Evolutionary conservation across 2,113 vertebrate species (phyloP).

Genomic region (Polypterus bichir): DNA sequence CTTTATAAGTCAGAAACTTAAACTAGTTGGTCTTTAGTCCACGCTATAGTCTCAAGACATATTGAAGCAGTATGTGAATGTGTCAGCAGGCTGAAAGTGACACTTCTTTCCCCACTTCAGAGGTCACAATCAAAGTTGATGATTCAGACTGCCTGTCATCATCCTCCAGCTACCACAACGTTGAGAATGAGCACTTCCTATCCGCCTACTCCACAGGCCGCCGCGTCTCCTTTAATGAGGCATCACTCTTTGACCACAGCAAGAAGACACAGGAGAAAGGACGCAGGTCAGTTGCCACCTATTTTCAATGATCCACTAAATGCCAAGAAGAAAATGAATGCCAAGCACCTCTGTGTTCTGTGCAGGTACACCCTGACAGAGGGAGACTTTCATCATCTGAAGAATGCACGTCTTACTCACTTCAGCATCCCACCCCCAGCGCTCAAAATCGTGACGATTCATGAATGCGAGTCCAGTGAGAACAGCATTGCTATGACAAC

Average conservation of each 20-base stretch:
- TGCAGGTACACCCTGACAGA: conserved; percentile 89
- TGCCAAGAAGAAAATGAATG: neutral
- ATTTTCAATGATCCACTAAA: no score
- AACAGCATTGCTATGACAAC: conserved; percentile 65
- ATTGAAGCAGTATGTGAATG: neutral
- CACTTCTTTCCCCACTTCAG: conserved; percentile 32
- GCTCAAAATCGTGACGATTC: conserved; percentile 90
- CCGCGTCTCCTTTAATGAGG: conserved; percentile 93
- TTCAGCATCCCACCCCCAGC: conserved; percentile 67
- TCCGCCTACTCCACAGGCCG: conserved; percentile 70
- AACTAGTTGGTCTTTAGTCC: no score
- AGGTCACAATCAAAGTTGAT: conserved; percentile 75
- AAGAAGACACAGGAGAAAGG: conserved; percentile 86
- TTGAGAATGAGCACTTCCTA: conserved; percentile 80
- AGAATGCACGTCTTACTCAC: conserved; percentile 87
- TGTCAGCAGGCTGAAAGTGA: no score
- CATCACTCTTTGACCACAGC: conserved; percentile 79
- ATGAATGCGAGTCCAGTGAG: conserved; percentile 82
- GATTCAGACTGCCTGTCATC: conserved; percentile 72
- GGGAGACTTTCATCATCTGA: conserved; percentile 92
- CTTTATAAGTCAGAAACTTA: no score
- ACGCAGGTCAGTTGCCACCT: conserved; percentile 55
- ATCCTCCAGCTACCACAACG: conserved; percentile 63
- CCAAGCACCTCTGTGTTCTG: neutral
- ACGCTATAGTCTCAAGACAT: neutral